Conservation (phyloP, 2,888 invertebrate species). For the Sminthurinus aureus region DNA sequence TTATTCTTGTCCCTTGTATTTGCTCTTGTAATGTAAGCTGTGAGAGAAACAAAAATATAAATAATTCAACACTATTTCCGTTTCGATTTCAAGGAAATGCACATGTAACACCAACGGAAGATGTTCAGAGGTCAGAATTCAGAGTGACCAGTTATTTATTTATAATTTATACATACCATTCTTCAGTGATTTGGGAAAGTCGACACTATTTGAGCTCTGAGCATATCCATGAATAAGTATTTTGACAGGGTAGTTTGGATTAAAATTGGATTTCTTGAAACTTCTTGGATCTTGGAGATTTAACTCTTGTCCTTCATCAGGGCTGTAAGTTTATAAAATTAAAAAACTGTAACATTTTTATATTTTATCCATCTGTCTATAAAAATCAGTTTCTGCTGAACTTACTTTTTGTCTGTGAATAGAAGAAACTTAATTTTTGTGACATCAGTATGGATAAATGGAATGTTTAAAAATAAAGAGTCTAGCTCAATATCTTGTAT, state of each 20-base stretch:
- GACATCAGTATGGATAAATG: conserved; percentile 54
- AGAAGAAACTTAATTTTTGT: conserved; percentile 52
- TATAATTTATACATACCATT: conserved; percentile 41
- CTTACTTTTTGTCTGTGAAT: conserved; percentile 48
- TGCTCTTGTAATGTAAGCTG: conserved; percentile 14
- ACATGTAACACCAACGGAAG: background rate
- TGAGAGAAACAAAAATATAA: too few species aligned
- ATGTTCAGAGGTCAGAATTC: too few species aligned
- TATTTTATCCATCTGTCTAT: background rate
- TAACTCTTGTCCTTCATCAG: conserved; percentile 42
- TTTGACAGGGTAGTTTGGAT: conserved; percentile 47
- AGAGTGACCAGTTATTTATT: too few species aligned
- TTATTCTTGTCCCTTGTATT: conserved; percentile 35
- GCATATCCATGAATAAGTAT: conserved; percentile 57
- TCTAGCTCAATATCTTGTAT: conserved; percentile 54
- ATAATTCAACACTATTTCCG: too few species aligned
- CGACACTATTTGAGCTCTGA: conserved; percentile 49
- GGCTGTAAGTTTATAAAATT: conserved; percentile 27
- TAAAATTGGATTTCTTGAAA: conserved; percentile 48
- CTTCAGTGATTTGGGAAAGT: conserved; percentile 55
- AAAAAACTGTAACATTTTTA: background rate
- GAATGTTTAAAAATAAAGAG: conserved; percentile 48
- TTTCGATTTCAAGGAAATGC: background rate
- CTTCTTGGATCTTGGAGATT: conserved; percentile 48
- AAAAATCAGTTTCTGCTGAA: background rate